A percentile compares a stretch with the other conserved stretches of the same genome.
These are phyloP conservation scores for Drosophila rhopaloa DNA, from an alignment of 1,140 invertebrate genomes.

Conservation along the genomic window DNA sequence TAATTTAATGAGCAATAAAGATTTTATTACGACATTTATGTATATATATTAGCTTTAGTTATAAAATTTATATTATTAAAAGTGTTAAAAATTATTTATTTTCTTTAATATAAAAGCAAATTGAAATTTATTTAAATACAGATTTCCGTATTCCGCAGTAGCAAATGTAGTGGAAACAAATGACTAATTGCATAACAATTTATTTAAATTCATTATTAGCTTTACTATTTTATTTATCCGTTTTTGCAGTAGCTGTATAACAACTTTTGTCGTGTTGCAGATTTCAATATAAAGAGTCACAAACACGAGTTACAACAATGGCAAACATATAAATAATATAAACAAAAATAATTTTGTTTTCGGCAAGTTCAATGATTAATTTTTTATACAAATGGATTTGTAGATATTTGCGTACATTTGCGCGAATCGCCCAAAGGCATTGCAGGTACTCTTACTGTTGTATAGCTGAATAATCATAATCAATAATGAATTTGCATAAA, in stretches of 20 bases:
- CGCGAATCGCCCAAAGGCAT: conserved; percentile 5
- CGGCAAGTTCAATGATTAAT: not conserved
- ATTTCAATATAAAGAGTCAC: not conserved
- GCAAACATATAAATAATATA: not conserved
- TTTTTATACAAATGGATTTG: not conserved
- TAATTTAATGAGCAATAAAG: too few relatives aligned
- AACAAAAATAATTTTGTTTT: not conserved
- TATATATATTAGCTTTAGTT: too few relatives aligned
- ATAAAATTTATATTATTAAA: too few relatives aligned
- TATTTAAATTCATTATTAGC: not conserved
- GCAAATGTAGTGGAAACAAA: not conserved
- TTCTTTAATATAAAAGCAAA: not conserved
- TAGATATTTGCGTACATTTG: conserved; percentile 1
- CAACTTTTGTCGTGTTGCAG: too few relatives aligned
- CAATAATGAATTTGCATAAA: conserved; percentile 72
- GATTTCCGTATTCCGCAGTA: not conserved
- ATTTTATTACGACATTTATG: too few relatives aligned
- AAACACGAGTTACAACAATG: not conserved
- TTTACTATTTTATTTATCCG: not conserved
- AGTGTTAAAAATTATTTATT: not conserved
- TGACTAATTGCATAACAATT: not conserved
- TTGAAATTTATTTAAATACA: not conserved
- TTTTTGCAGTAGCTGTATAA: not conserved
- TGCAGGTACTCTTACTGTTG: conserved; percentile 11
- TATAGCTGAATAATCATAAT: conserved; percentile 48